Percentiles rank a stretch among this genome's conserved stretches.
Conservation (phyloP, 1,140 invertebrate genomes). For the Laupala kohalensis region DNA sequence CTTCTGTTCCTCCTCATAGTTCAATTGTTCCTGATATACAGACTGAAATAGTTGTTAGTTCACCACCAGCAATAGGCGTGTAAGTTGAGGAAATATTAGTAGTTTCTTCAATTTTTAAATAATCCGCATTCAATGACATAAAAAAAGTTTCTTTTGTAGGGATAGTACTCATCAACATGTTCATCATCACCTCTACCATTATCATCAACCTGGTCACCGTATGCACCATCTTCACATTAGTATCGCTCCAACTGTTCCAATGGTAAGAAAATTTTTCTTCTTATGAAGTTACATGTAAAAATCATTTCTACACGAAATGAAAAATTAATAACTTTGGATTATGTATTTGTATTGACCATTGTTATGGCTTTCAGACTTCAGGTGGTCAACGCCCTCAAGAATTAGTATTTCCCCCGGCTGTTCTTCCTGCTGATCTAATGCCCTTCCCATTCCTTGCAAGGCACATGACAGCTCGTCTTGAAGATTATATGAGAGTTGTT, state of each 20-base stretch:
- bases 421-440: slow-evolving; percentile 37
- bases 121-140: background rate
- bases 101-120: background rate
- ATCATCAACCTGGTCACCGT: slow-evolving; percentile 32
- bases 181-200: slow-evolving; percentile 52
- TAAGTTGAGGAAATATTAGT: background rate
- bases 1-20: slow-evolving; percentile 7
- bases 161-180: slow-evolving; percentile 36
- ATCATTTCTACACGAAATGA: background rate
- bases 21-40: slow-evolving; percentile 17
- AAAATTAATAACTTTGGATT: background rate
- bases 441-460: slow-evolving; percentile 37
- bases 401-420: slow-evolving; percentile 33
- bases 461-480: slow-evolving; percentile 27
- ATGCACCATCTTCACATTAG: slow-evolving; percentile 44
- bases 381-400: slow-evolving; percentile 23
- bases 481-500: slow-evolving; percentile 39
- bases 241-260: slow-evolving; percentile 22
- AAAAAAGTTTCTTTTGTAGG: slow-evolving; percentile 12
- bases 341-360: no score
- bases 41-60: slow-evolving; percentile 25
- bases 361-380: slow-evolving; percentile 4
- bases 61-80: slow-evolving; percentile 12
- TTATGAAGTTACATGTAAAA: background rate
- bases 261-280: background rate